Conservation (phyloP, 1,140 invertebrate genomes). For the Heliconius congener region DNA sequence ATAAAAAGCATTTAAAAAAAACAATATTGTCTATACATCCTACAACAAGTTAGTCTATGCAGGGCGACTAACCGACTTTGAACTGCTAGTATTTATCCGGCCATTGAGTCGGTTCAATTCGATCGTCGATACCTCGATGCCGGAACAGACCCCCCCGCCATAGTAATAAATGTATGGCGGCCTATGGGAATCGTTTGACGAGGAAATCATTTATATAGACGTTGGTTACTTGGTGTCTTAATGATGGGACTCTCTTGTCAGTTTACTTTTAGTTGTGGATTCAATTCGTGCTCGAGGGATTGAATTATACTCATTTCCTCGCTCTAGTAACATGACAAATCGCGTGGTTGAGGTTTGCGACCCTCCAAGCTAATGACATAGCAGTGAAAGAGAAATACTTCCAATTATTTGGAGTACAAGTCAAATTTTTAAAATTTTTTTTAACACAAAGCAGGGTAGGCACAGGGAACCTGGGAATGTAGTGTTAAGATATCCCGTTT, state of each 20-base stretch:
- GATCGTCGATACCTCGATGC: constrained; percentile 26
- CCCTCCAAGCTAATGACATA: too few relatives aligned
- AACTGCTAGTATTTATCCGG: constrained; percentile 38
- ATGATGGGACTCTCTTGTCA: neutral
- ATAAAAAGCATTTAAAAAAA: too few relatives aligned
- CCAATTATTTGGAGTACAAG: too few relatives aligned
- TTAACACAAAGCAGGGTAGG: too few relatives aligned
- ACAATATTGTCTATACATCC: neutral
- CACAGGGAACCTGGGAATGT: too few relatives aligned
- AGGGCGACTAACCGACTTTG: constrained; percentile 37
- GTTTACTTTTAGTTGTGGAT: neutral
- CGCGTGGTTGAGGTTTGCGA: too few relatives aligned
- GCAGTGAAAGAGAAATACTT: too few relatives aligned
- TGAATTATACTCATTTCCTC: too few relatives aligned
- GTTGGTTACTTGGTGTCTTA: neutral
- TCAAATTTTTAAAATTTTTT: too few relatives aligned
- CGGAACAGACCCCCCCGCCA: constrained; percentile 23
- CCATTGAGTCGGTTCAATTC: constrained; percentile 35
- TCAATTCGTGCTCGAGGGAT: neutral
- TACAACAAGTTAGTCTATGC: constrained; percentile 20
- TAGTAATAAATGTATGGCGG: constrained; percentile 22
- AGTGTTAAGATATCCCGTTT: too few relatives aligned
- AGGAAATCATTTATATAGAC: neutral
- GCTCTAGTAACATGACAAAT: too few relatives aligned
- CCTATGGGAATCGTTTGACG: neutral